phyloP scores from a whole-genome alignment of 2,888 invertebrate genomes.

The Didymodactylos carnosus region DNA sequence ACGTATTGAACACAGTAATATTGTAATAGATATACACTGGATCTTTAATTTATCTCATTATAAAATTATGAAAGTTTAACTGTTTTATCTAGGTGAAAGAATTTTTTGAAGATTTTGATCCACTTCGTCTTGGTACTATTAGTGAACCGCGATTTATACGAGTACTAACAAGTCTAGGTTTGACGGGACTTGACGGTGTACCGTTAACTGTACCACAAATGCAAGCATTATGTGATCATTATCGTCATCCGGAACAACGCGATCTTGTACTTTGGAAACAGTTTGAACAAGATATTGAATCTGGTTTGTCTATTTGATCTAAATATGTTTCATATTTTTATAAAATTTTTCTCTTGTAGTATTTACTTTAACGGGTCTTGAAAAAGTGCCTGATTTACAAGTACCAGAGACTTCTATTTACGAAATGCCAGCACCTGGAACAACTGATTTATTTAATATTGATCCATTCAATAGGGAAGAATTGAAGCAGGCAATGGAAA shows the following conservation, averaged over 20 bases:
- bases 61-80: neutral
- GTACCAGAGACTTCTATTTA: conserved; percentile 28
- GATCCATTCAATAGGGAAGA: conserved; percentile 24
- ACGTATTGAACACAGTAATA: conserved; percentile 7
- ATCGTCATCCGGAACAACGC: conserved; percentile 23
- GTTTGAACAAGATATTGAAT: conserved; percentile 30
- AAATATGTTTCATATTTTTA: neutral
- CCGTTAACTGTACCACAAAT: conserved; percentile 26
- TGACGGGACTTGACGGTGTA: conserved; percentile 4
- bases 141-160: conserved; percentile 29
- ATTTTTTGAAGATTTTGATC: conserved; percentile 33
- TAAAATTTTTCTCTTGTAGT: conserved; percentile 20
- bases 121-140: conserved; percentile 28
- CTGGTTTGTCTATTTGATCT: conserved; percentile 20
- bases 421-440: conserved; percentile 30
- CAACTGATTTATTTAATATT: conserved; percentile 26
- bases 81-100: conserved; percentile 23
- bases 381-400: conserved; percentile 25
- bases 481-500: conserved; percentile 25
- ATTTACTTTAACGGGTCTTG: conserved; percentile 29
- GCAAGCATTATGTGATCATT: conserved; percentile 23
- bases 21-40: too few species aligned
- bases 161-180: conserved; percentile 26
- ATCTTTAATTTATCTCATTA: too few species aligned
- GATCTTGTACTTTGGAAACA: conserved; percentile 28